phyloP scores from a whole-genome alignment of 2,113 vertebrate species.

The Epinephelus cyanopodus region DNA sequence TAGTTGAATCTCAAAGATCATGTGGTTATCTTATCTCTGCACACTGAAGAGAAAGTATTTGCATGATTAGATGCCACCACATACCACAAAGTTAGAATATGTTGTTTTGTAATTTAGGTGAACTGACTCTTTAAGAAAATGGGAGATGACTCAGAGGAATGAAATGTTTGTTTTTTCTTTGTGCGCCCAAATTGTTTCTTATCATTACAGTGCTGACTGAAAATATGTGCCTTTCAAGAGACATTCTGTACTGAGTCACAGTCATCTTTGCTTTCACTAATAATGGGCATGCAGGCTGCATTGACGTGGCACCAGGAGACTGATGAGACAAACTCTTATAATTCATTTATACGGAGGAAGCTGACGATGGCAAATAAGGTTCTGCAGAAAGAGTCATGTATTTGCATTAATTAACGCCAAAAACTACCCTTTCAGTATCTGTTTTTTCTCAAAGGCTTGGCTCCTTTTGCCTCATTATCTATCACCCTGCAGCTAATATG shows the following conservation, averaged over 20 bases:
- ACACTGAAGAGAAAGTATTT: neutral
- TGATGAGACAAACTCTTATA: slow-evolving; percentile 16
- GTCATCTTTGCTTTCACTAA: slow-evolving; percentile 11
- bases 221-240: slow-evolving; percentile 24
- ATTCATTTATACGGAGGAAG: neutral
- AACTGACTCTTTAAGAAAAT: slow-evolving; percentile 9
- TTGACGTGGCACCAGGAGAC: slow-evolving; percentile 31
- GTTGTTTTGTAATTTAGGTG: neutral
- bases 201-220: neutral
- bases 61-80: neutral
- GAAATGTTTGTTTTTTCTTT: neutral
- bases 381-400: neutral
- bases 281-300: slow-evolving; percentile 9
- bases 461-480: slow-evolving; percentile 40
- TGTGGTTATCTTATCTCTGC: neutral
- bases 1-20: neutral
- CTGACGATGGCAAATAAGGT: neutral
- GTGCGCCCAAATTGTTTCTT: slow-evolving; percentile 24
- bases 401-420: slow-evolving; percentile 13
- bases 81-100: neutral
- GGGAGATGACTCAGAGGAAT: slow-evolving; percentile 40
- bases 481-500: slow-evolving; percentile 28
- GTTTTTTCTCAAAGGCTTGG: slow-evolving; percentile 5
- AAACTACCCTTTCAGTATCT: slow-evolving; percentile 16
- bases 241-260: slow-evolving; percentile 29